Conservation (phyloP, 2,113 vertebrate species). For the Odobenus rosmarus region DNA sequence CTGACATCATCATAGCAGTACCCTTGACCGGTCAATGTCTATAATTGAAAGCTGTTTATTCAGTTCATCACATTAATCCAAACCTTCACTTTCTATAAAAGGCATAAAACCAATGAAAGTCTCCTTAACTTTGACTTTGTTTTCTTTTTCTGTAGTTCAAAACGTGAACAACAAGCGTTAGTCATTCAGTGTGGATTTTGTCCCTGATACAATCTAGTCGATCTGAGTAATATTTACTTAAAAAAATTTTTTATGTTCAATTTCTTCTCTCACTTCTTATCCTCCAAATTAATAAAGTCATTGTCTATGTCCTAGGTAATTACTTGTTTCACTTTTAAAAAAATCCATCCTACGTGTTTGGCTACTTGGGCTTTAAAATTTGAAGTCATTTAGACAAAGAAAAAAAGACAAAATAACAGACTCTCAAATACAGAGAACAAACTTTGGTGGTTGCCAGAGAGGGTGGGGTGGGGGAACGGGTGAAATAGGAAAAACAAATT, state of each 20-base stretch:
- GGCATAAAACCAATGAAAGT: neutral
- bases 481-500: neutral
- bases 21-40: neutral
- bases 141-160: neutral
- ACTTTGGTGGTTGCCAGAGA: neutral
- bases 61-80: neutral
- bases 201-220: neutral
- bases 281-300: neutral
- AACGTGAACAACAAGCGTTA: neutral
- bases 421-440: neutral
- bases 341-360: neutral
- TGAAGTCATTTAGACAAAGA: neutral
- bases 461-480: neutral
- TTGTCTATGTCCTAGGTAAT: neutral
- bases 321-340: neutral
- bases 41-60: neutral
- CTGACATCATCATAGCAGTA: neutral
- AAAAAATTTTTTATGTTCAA: neutral
- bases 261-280: slow-evolving; percentile 2
- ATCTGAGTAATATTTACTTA: neutral
- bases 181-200: neutral
- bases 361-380: neutral
- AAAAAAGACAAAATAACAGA: neutral
- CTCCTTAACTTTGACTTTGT: neutral
- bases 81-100: neutral